Conservation (phyloP, 2,888 invertebrate genomes). For the Clivina fossor region DNA sequence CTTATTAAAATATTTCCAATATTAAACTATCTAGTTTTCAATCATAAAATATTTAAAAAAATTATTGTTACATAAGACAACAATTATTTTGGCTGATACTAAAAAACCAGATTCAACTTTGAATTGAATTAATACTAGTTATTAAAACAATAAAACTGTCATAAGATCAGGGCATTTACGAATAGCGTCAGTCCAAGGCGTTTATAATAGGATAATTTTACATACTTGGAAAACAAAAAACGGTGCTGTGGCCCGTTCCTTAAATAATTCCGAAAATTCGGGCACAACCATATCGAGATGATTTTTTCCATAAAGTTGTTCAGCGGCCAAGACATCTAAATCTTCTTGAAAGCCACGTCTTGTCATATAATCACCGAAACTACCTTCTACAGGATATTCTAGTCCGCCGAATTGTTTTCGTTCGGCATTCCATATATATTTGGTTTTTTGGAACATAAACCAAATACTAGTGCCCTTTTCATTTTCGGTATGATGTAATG, state of each 20-base stretch:
- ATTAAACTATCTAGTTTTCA: too few relatives aligned
- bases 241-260: constrained; percentile 97
- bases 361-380: constrained; percentile 71
- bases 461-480: constrained; percentile 64
- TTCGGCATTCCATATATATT: constrained; percentile 87
- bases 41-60: too few relatives aligned
- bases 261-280: constrained; percentile 94
- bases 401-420: constrained; percentile 79
- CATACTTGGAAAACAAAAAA: constrained; percentile 95
- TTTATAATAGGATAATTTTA: too few relatives aligned
- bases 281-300: constrained; percentile 88
- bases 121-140: too few relatives aligned
- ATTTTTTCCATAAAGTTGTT: constrained; percentile 86
- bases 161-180: too few relatives aligned
- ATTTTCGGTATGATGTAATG: constrained; percentile 64
- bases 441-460: constrained; percentile 97
- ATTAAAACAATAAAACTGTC: too few relatives aligned
- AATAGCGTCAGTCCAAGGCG: too few relatives aligned
- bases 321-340: constrained; percentile 71
- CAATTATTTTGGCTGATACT: too few relatives aligned
- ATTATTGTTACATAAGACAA: too few relatives aligned
- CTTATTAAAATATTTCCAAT: too few relatives aligned
- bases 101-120: too few relatives aligned
- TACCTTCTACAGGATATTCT: constrained; percentile 79
- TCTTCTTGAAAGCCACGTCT: constrained; percentile 90